Conservation (phyloP, 2,888 invertebrate species). For the Hymenopus coronatus region DNA sequence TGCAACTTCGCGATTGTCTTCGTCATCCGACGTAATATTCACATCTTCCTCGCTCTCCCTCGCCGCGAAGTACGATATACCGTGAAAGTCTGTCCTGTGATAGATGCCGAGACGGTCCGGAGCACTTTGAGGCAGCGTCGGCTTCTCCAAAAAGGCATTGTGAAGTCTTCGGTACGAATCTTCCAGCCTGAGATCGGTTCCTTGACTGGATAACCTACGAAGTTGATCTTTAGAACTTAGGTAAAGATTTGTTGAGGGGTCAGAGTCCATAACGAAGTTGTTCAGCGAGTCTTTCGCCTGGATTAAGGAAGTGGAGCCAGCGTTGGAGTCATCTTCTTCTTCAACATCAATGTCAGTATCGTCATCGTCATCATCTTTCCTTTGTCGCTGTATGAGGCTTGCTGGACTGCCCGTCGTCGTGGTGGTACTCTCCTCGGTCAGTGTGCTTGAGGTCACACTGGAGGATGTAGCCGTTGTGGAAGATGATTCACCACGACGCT, state of each 20-base stretch:
- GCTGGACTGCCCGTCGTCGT: background rate
- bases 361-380: slow-evolving; percentile 18
- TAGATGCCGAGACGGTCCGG: background rate
- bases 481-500: slow-evolving; percentile 9
- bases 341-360: slow-evolving; percentile 29
- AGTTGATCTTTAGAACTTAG: background rate
- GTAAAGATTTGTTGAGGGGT: background rate
- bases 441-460: background rate
- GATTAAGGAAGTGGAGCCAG: background rate
- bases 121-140: background rate
- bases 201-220: background rate
- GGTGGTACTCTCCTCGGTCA: background rate
- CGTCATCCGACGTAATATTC: slow-evolving; percentile 3
- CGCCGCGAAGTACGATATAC: background rate
- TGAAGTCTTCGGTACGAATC: background rate
- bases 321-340: slow-evolving; percentile 24
- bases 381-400: background rate
- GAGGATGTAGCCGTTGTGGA: background rate
- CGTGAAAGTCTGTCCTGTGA: background rate
- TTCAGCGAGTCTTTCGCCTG: background rate
- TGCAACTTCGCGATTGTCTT: background rate
- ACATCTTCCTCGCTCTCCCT: background rate
- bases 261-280: background rate
- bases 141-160: background rate
- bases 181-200: background rate